Percentiles rank a stretch among this genome's conserved stretches.
Evolutionary conservation across 2,888 invertebrate genomes (phyloP).

Genomic region (Nowickia ferox): DNA sequence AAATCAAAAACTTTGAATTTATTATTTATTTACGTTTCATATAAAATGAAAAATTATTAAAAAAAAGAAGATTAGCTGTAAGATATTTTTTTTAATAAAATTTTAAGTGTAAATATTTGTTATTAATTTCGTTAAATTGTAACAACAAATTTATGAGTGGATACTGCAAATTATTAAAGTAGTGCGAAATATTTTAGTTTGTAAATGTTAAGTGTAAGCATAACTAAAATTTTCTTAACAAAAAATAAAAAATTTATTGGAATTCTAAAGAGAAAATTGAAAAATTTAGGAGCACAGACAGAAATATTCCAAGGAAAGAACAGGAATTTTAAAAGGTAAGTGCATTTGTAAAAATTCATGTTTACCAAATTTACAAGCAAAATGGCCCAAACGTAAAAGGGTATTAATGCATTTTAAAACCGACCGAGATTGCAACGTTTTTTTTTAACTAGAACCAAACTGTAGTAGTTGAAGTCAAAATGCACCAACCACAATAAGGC

Average conservation of each 20-base stretch:
- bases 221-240: neutral
- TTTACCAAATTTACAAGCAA: too few species aligned
- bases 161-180: conserved; percentile 40
- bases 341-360: too few species aligned
- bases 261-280: neutral
- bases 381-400: too few species aligned
- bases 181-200: neutral
- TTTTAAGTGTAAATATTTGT: conserved; percentile 59
- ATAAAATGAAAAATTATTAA: conserved; percentile 13
- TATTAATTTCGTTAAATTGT: conserved; percentile 41
- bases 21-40: conserved; percentile 10
- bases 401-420: too few species aligned
- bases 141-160: conserved; percentile 34
- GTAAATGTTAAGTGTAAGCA: conserved; percentile 48
- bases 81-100: conserved; percentile 44
- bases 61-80: conserved; percentile 45
- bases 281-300: neutral
- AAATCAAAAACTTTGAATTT: conserved; percentile 4
- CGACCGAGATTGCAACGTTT: too few species aligned
- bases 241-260: neutral
- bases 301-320: too few species aligned
- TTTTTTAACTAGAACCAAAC: too few species aligned
- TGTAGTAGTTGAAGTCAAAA: too few species aligned
- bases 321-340: too few species aligned
- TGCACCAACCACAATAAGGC: too few species aligned